phyloP scores from a whole-genome alignment of 2,888 invertebrate species.

The Brassicogethes aeneus region DNA sequence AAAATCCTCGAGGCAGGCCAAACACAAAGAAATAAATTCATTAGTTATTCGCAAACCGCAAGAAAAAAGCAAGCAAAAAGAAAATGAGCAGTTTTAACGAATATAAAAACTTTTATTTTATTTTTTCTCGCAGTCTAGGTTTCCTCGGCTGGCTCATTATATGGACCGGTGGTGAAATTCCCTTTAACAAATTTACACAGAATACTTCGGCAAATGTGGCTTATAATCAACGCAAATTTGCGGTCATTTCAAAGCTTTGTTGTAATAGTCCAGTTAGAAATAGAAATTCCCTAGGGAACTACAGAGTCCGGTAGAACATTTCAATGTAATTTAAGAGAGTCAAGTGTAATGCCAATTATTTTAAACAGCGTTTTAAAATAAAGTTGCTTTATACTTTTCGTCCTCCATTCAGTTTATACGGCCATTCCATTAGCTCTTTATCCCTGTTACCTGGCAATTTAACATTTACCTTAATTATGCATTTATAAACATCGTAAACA shows the following conservation, averaged over 20 bases:
- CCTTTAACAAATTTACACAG: conserved; percentile 1
- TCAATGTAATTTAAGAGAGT: neutral
- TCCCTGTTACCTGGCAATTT: too few species aligned
- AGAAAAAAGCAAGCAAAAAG: too few species aligned
- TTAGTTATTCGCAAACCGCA: too few species aligned
- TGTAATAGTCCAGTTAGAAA: neutral
- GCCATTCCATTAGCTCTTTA: too few species aligned
- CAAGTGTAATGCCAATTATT: too few species aligned
- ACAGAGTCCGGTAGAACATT: neutral
- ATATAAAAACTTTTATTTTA: neutral
- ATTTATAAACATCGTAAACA: too few species aligned
- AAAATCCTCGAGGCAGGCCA: too few species aligned
- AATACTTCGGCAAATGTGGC: neutral
- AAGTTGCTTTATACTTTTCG: too few species aligned
- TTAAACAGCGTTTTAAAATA: too few species aligned
- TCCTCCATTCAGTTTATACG: too few species aligned
- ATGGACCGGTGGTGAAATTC: neutral
- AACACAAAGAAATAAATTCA: too few species aligned
- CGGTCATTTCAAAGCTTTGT: neutral
- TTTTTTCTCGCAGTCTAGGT: neutral
- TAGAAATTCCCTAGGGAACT: neutral
- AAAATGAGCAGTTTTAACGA: neutral
- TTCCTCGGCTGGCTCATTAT: neutral
- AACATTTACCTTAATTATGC: too few species aligned
- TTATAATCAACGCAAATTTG: neutral